Conservation (phyloP, 1,140 invertebrate genomes). For the Aphelenchoides besseyi region DNA sequence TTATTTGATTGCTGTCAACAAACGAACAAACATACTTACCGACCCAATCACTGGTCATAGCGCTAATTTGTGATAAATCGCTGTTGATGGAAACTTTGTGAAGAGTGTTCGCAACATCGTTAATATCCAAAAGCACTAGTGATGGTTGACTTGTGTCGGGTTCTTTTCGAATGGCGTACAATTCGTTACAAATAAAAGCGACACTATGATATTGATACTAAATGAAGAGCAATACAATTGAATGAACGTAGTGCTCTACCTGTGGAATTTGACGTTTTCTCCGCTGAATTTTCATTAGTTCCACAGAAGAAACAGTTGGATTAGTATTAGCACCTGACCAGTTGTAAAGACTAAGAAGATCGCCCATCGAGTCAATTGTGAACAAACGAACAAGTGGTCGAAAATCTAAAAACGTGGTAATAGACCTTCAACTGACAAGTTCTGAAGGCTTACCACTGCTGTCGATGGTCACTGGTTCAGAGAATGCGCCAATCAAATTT, state of each 20-base stretch:
- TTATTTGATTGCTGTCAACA: no score
- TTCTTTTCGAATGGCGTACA: slow-evolving; percentile 59
- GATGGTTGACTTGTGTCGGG: slow-evolving; percentile 46
- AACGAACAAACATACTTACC: no score
- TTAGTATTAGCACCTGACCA: slow-evolving; percentile 32
- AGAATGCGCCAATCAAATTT: slow-evolving; percentile 47
- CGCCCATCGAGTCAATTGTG: slow-evolving; percentile 59
- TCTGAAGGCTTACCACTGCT: slow-evolving; percentile 48
- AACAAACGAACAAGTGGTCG: slow-evolving; percentile 57
- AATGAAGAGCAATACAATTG: neutral
- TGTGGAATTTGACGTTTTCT: slow-evolving; percentile 29
- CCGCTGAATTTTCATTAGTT: slow-evolving; percentile 17
- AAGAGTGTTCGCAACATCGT: slow-evolving; percentile 54
- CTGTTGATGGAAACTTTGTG: slow-evolving; percentile 45
- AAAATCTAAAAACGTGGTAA: slow-evolving; percentile 47
- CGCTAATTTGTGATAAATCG: slow-evolving; percentile 55
- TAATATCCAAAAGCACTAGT: slow-evolving; percentile 57
- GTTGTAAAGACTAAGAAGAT: slow-evolving; percentile 53
- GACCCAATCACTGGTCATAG: slow-evolving; percentile 61
- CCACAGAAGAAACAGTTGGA: neutral
- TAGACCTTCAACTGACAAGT: neutral
- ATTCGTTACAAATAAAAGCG: slow-evolving; percentile 57
- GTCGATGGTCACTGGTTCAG: slow-evolving; percentile 51
- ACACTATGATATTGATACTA: slow-evolving; percentile 59
- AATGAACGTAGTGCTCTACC: neutral